Base-by-base conservation (phyloP, 2,797 vertebrate species). In the Gallinago solitaria region DNA sequence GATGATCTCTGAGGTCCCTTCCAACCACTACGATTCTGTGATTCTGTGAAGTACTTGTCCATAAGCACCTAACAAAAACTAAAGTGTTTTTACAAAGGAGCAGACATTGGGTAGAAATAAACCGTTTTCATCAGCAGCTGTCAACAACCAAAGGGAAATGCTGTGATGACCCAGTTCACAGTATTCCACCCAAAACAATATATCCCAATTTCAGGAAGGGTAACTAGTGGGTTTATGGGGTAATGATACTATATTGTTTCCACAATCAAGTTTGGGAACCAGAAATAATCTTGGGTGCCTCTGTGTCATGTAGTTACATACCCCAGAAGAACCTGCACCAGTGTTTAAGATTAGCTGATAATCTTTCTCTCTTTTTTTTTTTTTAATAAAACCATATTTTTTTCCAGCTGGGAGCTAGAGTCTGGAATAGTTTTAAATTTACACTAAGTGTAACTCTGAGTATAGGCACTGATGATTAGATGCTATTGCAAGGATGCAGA, bases 241-340 rank as follows among this genome's bases (percentile, higher is more conserved):
- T 59, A 6, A n/a, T 32, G 6, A 16, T 81, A 6, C 2, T 28
- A 1, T 30, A 32, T 24, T 25, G 8, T 7, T 23, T 21, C 45
- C 47, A 47, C 47, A 47, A 12, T 47, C 21, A 47, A 47, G 47
- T 47, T 47, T 47, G 47, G 47, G 47, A 47, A 47, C 6, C 47
- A 47, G 47, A 47, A 47, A 23, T 6, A 16, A 2, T 45, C 25
- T 24, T 1, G 0, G 16, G 4, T 2, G 3, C 15, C 4, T 41
- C 10, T 57, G 11, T 47, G 35, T 28, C 37, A 17, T 2, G 2
- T 1, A 21, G 21, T 5, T 28, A 12, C 7, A 20, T 19, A 45
- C 2, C 10, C 19, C 35, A 28, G 33, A 74, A 71, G 18, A 41
- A 47, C 14, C 5, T 1, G 0, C 12, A 9, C 10, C 16, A 28